Evolutionary conservation across 2,888 invertebrate genomes (phyloP).

Genomic region (Junonia oenone): DNA sequence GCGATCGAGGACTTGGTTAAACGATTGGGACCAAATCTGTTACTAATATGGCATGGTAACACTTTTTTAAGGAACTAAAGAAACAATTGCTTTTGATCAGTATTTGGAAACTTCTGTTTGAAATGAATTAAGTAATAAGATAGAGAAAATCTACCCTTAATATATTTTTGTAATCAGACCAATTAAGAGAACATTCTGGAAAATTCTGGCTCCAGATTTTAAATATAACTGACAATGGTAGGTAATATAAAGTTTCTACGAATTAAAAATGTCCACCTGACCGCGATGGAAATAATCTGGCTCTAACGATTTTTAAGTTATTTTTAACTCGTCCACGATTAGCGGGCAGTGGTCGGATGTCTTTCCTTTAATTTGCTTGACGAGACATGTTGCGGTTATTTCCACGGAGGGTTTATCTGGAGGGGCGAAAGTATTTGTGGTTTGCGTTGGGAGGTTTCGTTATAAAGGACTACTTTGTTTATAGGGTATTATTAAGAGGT

Average conservation of each 20-base stretch:
- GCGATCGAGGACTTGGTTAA: not conserved
- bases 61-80: too few species aligned
- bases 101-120: too few species aligned
- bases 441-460: not conserved
- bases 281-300: conserved; percentile 47
- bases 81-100: too few species aligned
- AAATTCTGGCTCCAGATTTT: too few species aligned
- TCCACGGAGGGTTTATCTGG: not conserved
- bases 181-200: too few species aligned
- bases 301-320: conserved; percentile 60
- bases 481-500: too few species aligned
- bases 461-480: not conserved
- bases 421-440: not conserved
- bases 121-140: too few species aligned
- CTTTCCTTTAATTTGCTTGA: conserved; percentile 1
- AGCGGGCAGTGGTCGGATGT: conserved; percentile 10
- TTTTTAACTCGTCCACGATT: conserved; percentile 40
- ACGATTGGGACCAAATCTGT: not conserved
- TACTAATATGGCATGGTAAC: not conserved
- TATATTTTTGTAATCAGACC: too few species aligned
- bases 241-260: not conserved
- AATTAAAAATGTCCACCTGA: conserved; percentile 11
- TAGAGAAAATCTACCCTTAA: too few species aligned
- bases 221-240: not conserved
- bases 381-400: conserved; percentile 4